phyloP scores from a whole-genome alignment of 1,140 invertebrate genomes.

The Choristoneura fumiferana region DNA sequence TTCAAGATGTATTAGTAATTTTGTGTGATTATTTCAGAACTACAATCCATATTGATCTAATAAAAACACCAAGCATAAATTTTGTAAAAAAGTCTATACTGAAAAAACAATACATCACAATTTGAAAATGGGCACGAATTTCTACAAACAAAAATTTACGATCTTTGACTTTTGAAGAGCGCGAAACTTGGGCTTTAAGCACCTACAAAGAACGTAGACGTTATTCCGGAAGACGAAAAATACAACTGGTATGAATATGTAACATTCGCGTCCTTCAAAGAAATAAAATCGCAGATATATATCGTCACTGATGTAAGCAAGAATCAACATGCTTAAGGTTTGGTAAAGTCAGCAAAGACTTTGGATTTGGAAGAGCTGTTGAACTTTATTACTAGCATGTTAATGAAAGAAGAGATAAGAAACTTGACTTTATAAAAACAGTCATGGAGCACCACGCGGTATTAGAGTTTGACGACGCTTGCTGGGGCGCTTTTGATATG shows the following conservation, averaged over 20 bases:
- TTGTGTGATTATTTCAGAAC: slow-evolving; percentile 37
- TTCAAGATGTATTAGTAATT: slow-evolving; percentile 36
- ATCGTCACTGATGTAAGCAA: slow-evolving; percentile 28
- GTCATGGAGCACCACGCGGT: slow-evolving; percentile 39
- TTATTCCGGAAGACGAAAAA: slow-evolving; percentile 38
- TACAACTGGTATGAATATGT: slow-evolving; percentile 54
- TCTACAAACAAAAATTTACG: slow-evolving; percentile 41
- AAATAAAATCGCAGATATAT: slow-evolving; percentile 44
- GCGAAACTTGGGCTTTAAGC: slow-evolving; percentile 49
- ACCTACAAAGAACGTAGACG: slow-evolving; percentile 40
- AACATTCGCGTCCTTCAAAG: slow-evolving; percentile 43
- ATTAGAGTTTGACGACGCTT: slow-evolving; percentile 43
- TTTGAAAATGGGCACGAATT: slow-evolving; percentile 49
- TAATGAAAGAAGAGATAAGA: slow-evolving; percentile 42
- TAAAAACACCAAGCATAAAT: slow-evolving; percentile 39
- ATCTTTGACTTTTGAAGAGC: slow-evolving; percentile 44
- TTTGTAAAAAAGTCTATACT: slow-evolving; percentile 43
- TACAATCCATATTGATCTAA: slow-evolving; percentile 37
- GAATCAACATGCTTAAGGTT: slow-evolving; percentile 36
- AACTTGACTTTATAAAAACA: slow-evolving; percentile 45
- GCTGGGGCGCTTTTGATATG: slow-evolving; percentile 50
- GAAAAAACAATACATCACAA: slow-evolving; percentile 33
- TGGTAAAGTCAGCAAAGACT: slow-evolving; percentile 43
- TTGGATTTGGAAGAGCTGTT: slow-evolving; percentile 41
- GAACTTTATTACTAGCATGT: slow-evolving; percentile 44